These are phyloP conservation scores for Anorthoa munda DNA, from an alignment of 2,888 invertebrate species.

Conservation along the genomic window DNA sequence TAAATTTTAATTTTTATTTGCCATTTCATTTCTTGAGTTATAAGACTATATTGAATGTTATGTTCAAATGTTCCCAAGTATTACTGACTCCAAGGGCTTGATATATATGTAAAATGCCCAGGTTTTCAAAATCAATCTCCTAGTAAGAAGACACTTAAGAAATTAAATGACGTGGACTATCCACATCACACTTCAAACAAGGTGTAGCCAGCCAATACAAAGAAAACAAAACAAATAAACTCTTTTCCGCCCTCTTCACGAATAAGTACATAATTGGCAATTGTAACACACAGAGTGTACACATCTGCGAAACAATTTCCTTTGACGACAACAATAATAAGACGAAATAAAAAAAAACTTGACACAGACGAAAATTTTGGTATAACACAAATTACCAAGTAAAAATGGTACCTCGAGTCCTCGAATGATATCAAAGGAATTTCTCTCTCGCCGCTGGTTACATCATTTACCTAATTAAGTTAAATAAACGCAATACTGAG, in stretches of 20 bases:
- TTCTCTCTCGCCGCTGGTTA: constrained; percentile 22
- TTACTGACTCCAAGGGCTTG: background rate
- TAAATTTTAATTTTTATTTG: background rate
- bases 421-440: constrained; percentile 63
- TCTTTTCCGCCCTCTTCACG: background rate
- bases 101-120: background rate
- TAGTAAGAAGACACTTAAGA: background rate
- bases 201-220: background rate
- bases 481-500: constrained; percentile 49
- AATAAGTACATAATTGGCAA: constrained; percentile 32
- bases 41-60: too few species aligned
- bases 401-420: constrained; percentile 59
- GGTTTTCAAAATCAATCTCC: background rate
- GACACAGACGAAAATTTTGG: constrained; percentile 23
- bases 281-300: constrained; percentile 11
- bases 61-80: background rate
- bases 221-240: constrained; percentile 22
- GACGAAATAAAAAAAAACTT: constrained; percentile 35
- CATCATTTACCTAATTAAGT: constrained; percentile 64
- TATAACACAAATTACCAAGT: constrained; percentile 48
- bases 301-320: constrained; percentile 18
- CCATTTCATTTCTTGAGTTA: background rate
- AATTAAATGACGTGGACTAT: background rate
- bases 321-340: constrained; percentile 45
- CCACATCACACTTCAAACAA: background rate